These are phyloP conservation scores for Brachionus koreanus DNA, from an alignment of 1,140 invertebrate genomes.

Conservation along the genomic window DNA sequence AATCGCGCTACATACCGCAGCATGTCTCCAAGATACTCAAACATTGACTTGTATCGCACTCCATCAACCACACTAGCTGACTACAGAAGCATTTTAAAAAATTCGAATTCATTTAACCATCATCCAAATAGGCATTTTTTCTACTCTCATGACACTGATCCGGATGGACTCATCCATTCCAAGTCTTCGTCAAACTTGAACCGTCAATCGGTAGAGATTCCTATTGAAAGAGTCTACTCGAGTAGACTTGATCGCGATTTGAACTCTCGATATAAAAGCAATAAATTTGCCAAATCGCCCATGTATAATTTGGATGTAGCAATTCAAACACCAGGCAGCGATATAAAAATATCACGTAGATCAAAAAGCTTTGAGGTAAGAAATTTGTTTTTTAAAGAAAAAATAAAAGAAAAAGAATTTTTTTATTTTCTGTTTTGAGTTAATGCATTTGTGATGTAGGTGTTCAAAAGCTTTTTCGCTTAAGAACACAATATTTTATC, in stretches of 20 bases:
- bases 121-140: neutral
- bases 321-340: slow-evolving; percentile 1
- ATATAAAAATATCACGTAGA: slow-evolving; percentile 29
- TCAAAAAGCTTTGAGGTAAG: slow-evolving; percentile 44
- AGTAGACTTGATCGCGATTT: neutral
- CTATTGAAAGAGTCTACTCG: slow-evolving; percentile 24
- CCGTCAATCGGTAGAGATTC: neutral
- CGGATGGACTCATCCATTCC: neutral
- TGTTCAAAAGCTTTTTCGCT: neutral
- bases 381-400: neutral
- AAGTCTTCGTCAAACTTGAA: neutral
- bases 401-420: neutral
- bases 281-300: neutral
- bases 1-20: neutral
- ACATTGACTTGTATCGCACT: neutral
- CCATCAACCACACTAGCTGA: neutral
- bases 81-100: neutral
- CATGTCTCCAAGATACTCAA: neutral
- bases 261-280: neutral
- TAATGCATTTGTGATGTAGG: neutral
- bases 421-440: neutral
- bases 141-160: neutral
- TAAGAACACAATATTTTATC: neutral
- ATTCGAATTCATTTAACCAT: neutral
- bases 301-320: slow-evolving; percentile 15